These are phyloP conservation scores for Tetramorium alpestre DNA, from an alignment of 1,140 invertebrate genomes.

Conservation along the genomic window DNA sequence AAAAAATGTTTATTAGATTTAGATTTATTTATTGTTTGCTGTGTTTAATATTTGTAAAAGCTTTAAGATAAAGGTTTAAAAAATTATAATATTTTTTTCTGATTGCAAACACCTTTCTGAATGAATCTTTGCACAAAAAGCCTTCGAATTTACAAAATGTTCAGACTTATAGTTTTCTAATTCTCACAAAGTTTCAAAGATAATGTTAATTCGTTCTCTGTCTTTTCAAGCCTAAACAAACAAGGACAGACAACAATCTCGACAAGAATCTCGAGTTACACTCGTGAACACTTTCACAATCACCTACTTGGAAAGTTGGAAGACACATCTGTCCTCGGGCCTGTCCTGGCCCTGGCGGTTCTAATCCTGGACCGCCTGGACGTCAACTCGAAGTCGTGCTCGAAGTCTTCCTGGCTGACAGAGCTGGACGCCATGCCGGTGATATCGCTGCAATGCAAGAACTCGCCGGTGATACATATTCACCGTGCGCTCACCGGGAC, in stretches of 20 bases:
- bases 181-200: neutral
- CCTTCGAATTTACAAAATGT: neutral
- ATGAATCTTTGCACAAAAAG: neutral
- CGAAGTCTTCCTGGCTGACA: conserved; percentile 89
- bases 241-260: neutral
- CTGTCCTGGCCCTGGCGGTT: conserved; percentile 86
- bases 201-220: neutral
- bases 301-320: conserved; percentile 78
- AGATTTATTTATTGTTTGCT: neutral
- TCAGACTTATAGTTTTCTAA: too few species aligned
- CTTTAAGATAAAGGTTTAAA: neutral
- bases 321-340: conserved; percentile 80
- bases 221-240: neutral
- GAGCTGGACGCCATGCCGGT: conserved; percentile 89
- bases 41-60: neutral
- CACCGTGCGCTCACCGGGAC: neutral
- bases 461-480: neutral
- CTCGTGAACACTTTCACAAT: neutral
- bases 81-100: neutral
- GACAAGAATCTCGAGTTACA: neutral
- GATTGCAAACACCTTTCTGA: neutral
- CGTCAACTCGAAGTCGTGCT: conserved; percentile 87
- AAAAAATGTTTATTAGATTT: neutral
- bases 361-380: conserved; percentile 87
- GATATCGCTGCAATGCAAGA: conserved; percentile 72